Percentiles rank a stretch among this genome's conserved stretches.
Evolutionary conservation across 2,797 vertebrate genomes (phyloP).

Genomic region (Sebastes glaucus): DNA sequence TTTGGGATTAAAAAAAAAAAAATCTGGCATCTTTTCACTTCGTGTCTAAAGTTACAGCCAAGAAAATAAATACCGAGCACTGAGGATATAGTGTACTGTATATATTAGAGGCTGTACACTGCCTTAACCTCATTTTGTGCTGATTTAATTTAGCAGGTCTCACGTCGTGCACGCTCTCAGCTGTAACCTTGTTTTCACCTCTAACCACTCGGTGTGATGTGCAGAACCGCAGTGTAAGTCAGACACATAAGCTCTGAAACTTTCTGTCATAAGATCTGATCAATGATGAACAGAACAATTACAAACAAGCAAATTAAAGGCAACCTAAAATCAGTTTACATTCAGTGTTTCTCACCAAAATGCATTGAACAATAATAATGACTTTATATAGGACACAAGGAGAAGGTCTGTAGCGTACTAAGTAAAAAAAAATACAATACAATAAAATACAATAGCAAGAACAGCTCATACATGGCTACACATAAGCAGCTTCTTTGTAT

Average conservation of each 20-base stretch:
- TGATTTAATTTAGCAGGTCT: constrained; percentile 8
- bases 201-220: neutral
- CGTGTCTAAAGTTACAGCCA: constrained; percentile 39
- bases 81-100: neutral
- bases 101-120: neutral
- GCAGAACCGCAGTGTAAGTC: neutral
- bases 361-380: no score
- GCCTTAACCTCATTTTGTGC: neutral
- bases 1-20: constrained; percentile 4
- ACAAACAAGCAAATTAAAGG: neutral
- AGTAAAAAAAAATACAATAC: no score
- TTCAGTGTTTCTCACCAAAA: neutral
- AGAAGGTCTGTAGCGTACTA: no score
- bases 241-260: neutral
- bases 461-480: no score
- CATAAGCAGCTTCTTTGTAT: no score
- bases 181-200: constrained; percentile 15
- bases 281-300: neutral
- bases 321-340: neutral
- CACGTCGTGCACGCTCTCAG: neutral
- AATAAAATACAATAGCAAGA: no score
- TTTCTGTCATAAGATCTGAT: neutral
- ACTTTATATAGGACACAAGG: no score
- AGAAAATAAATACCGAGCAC: constrained; percentile 21
- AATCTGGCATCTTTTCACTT: constrained; percentile 21